phyloP scores from a whole-genome alignment of 1,140 invertebrate species.

The Aphidius ervi region DNA sequence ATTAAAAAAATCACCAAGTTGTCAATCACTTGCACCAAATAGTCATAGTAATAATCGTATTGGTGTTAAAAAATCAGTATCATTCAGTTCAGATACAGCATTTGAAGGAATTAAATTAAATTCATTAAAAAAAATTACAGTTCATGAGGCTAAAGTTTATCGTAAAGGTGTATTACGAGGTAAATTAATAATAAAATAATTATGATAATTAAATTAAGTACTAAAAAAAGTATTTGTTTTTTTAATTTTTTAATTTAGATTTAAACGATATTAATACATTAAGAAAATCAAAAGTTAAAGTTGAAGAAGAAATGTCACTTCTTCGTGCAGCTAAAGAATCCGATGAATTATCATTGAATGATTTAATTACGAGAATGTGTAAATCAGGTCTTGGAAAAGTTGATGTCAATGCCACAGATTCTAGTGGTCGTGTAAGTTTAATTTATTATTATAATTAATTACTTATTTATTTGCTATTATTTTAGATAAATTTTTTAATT shows the following conservation, averaged over 20 bases:
- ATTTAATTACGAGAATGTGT: slow-evolving; percentile 35
- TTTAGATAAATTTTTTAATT: no score
- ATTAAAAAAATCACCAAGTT: slow-evolving; percentile 29
- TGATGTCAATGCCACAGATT: slow-evolving; percentile 46
- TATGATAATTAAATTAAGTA: not conserved
- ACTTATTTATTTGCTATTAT: not conserved
- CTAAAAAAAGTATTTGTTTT: no score
- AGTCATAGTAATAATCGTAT: slow-evolving; percentile 19
- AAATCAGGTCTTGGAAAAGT: slow-evolving; percentile 34
- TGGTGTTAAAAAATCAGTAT: slow-evolving; percentile 43
- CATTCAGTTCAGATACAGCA: slow-evolving; percentile 47
- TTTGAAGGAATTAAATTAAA: slow-evolving; percentile 35
- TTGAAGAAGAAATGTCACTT: slow-evolving; percentile 41
- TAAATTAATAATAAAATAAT: slow-evolving; percentile 19
- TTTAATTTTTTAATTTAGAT: slow-evolving; percentile 2
- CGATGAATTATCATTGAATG: slow-evolving; percentile 39
- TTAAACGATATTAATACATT: slow-evolving; percentile 9
- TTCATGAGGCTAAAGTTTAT: slow-evolving; percentile 48
- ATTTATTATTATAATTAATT: no score
- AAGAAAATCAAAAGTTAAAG: slow-evolving; percentile 31
- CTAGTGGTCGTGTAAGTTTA: slow-evolving; percentile 47
- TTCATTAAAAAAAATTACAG: slow-evolving; percentile 27
- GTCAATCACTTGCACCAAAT: slow-evolving; percentile 20
- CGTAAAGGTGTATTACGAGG: slow-evolving; percentile 46
- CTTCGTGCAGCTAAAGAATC: slow-evolving; percentile 46